Evolutionary conservation across 2,113 vertebrate species (phyloP).

Genomic region (Ramphastos sulfuratus): DNA sequence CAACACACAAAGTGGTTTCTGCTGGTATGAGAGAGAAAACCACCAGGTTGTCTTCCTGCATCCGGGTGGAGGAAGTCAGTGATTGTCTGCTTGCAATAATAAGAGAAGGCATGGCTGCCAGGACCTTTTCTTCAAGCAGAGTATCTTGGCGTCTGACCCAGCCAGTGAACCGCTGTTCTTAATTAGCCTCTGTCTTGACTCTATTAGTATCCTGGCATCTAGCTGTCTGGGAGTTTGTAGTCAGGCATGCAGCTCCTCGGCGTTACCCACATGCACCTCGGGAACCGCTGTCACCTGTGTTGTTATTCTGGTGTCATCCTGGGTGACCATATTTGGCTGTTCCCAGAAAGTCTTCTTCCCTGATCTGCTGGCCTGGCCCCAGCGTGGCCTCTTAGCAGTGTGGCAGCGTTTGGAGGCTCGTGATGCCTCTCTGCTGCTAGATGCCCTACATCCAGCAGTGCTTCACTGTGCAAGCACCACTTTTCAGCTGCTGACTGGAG

Average conservation of each 20-base stretch:
- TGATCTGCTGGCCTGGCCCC: not conserved
- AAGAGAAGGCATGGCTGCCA: conserved; percentile 29
- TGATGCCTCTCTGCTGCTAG: not conserved
- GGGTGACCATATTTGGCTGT: not conserved
- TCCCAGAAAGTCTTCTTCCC: not conserved
- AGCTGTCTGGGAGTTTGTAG: not conserved
- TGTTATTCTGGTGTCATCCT: not conserved
- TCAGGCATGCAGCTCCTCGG: not conserved
- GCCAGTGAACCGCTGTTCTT: conserved; percentile 20
- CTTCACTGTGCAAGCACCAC: fast-evolving
- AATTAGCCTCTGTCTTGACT: conserved; percentile 23
- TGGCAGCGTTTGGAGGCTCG: not conserved
- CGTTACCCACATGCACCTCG: not conserved
- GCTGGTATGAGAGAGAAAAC: conserved; percentile 47
- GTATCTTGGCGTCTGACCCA: conserved; percentile 48
- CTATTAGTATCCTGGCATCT: not conserved
- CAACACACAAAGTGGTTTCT: conserved; percentile 50
- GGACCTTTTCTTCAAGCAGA: conserved; percentile 15
- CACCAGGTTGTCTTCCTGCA: conserved; percentile 60
- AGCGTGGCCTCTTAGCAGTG: not conserved
- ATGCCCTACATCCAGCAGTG: not conserved
- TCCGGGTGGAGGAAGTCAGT: conserved; percentile 43
- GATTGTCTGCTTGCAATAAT: conserved; percentile 57
- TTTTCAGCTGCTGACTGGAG: not conserved
- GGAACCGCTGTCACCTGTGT: not conserved